Base-by-base conservation (phyloP, 2,797 vertebrate genomes). In the Cossypha niveicapilla region DNA sequence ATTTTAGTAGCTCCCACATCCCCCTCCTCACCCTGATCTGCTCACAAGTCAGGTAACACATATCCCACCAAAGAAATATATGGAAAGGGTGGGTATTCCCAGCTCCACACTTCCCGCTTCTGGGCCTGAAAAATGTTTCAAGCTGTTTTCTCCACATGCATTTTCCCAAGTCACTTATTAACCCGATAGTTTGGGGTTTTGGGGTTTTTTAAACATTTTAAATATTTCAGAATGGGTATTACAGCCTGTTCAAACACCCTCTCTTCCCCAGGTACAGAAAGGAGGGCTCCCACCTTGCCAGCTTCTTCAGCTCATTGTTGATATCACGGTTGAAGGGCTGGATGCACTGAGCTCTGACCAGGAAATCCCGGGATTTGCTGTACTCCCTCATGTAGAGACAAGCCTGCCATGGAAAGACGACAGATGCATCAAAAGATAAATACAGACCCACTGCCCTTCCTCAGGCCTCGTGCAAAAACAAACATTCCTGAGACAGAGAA, bases 321-420 rank as follows among this genome's bases (percentile, higher is more conserved):
- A 99, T 99, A 88, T 99, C 98, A 0, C 58, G 92, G 95, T 99
- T 99, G 71, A 98, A 99, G 1, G 99, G 99, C 85, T 98, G 98
- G 56, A 97, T 96, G 18, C 82, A 96, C 81, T 99, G 99, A 93
- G 99, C 99, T 81, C 91, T 96, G 22, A 97, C 72, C 53, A 99
- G 98, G 94, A 98, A 99, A 45, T 96, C 96, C 35, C 96, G 97
- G 37, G 99, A 98, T 70, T 97, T 98, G 76, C 98, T 92, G 5
- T 98, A 99, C 32, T 99, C 98, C 1, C 89, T 94, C 97, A 99
- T 96, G 84, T 98, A 97, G 79, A 99, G 93, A 94, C 98, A 99
- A 32, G 99, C 99, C 99, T 99, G 93, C 25, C 76, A 65, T 17
- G 21, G 63, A 60, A 88, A 74, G 27, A 56, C 9, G 28, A 32